Evolutionary conservation across 2,113 vertebrate genomes (phyloP).

Genomic region (Microcebus griseorufus): DNA sequence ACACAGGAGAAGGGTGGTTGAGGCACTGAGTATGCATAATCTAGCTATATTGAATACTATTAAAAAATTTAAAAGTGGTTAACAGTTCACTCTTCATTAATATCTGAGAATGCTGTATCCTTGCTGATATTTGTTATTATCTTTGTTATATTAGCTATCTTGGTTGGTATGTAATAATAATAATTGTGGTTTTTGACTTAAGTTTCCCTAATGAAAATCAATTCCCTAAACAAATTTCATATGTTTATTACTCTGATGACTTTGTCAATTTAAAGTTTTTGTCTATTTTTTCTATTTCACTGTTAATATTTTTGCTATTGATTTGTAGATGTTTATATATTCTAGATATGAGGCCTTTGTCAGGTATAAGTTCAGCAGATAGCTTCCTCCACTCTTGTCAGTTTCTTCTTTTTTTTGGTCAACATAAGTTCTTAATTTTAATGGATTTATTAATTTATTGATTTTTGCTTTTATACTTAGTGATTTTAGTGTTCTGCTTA

Average conservation of each 20-base stretch:
- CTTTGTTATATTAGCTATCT: neutral
- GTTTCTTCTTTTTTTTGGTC: neutral
- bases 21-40: neutral
- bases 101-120: neutral
- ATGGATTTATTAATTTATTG: neutral
- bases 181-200: neutral
- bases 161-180: neutral
- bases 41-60: neutral
- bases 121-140: neutral
- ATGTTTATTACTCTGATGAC: neutral
- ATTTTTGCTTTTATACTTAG: neutral
- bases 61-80: neutral
- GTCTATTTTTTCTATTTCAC: neutral
- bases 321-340: neutral
- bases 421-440: neutral
- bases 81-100: neutral
- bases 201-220: neutral
- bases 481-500: neutral
- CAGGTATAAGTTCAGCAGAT: neutral
- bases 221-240: neutral
- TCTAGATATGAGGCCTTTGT: neutral
- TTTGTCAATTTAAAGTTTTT: neutral
- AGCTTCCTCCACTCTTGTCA: neutral
- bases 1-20: neutral
- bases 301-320: neutral